Base-by-base conservation (phyloP, 2,797 vertebrate species). In the Varecia variegata region DNA sequence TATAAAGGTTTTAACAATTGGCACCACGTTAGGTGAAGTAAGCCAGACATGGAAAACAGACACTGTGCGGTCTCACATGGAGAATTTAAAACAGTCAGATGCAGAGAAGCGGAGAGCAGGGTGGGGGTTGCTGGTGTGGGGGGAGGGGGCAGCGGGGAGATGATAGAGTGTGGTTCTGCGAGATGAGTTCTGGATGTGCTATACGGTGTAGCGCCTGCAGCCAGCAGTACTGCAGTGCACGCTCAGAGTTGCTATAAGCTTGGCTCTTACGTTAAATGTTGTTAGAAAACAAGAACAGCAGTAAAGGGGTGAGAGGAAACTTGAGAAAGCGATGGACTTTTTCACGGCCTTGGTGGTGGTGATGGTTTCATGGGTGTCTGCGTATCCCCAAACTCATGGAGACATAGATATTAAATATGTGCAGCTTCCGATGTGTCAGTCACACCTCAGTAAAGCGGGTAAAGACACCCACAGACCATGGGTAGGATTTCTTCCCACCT, bases 201-300 rank as follows among this genome's bases (percentile, higher is more conserved):
- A 1, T 20, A 3, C 15, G 17, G 32, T 20, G 3, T 18, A 4
- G 77, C 17, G 7, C 23, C 21, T 13, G 3, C 4, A 4, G 40
- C 40, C 43, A 21, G 13, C 5, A 1, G 4, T 43, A 25, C 54
- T 3, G 32, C 30, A 18, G 13, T 8, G 40, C 60, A 5, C 10
- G 25, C 58, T n/a, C 13, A 13, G 6, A 30, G 30, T 35, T 5
- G n/a, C n/a, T 30, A 1, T 32, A n/a, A 50, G 43, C 20, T 4
- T 45, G 43, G 20, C 4, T 12, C 3, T 23, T 25, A 1, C 5
- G 20, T 17, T 30, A 8, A 4, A 11, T 14, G 21, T n/a, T 18
- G 30, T 45, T 45, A 20, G 50, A 30, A n/a, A 25, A 23, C 43
- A 43, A 27, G 25, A 35, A 7, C 74, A 77, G 20, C 23, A 35